Percentiles rank a stretch among this genome's conserved stretches.
phyloP scores from a whole-genome alignment of 2,113 vertebrate species.

The Lophotis ruficrista region DNA sequence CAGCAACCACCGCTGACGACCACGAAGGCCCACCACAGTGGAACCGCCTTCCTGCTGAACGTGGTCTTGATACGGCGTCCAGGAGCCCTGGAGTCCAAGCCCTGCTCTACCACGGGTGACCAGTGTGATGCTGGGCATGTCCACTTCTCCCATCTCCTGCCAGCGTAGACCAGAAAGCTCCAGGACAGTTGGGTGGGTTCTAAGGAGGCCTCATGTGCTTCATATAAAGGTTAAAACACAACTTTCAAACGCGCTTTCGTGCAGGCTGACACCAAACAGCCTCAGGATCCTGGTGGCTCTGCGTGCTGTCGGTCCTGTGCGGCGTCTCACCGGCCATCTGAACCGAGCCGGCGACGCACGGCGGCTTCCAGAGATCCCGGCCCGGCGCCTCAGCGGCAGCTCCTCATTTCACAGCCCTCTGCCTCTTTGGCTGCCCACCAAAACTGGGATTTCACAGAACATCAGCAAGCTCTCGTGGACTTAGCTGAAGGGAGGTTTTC shows the following conservation, averaged over 20 bases:
- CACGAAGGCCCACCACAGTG: background rate
- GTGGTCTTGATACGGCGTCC: background rate
- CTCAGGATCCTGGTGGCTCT: rapidly evolving
- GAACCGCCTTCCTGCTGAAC: background rate
- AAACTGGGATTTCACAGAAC: background rate
- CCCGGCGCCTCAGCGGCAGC: background rate
- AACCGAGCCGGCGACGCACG: rapidly evolving
- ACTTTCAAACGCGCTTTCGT: no score
- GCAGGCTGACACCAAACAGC: background rate
- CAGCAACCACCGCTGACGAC: background rate
- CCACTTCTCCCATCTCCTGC: background rate
- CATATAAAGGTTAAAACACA: background rate
- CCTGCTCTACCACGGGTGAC: background rate
- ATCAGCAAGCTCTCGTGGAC: background rate
- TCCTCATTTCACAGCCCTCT: background rate
- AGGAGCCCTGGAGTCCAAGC: background rate
- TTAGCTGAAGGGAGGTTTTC: background rate
- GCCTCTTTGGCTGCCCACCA: background rate
- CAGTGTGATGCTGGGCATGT: background rate
- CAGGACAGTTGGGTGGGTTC: background rate
- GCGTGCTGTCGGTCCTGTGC: background rate
- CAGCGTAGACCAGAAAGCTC: background rate
- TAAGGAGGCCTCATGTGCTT: background rate
- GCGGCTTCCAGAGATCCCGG: rapidly evolving
- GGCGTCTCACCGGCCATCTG: background rate